Base-by-base conservation (phyloP, 1,140 invertebrate genomes). In the Leptinotarsa lineolata region DNA sequence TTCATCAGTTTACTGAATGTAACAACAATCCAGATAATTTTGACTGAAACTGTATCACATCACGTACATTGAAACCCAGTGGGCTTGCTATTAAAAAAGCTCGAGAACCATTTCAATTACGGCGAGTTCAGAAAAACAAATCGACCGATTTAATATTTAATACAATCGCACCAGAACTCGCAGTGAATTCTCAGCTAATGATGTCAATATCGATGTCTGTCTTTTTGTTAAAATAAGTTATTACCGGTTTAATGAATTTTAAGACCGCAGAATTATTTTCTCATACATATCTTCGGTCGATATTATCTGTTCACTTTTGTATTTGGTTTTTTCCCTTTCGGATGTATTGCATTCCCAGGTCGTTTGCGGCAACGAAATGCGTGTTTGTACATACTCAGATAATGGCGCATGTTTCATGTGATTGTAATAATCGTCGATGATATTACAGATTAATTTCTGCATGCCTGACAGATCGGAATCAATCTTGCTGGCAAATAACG, bases 181-280 rank as follows among this genome's bases (percentile, higher is more conserved):
- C 63, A 54, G 61, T 46, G 74, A 73, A 78, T 78, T 78, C 77
- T 58, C 72, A 30, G 58, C 74, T 78, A 78, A 78, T 78, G 77
- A 78, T 78, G 77, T 76, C 75, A 76, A 78, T 78, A 78, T 76
- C 75, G 75, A 76, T 72, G 71, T 71, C 63, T 68, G 70, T 58
- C 69, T 71, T 78, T 80, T 78, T 80, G 64, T 64, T 72, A 75
- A 79, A 79, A 79, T 79, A 79, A 79, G 78, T 77, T 76, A 79
- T 79, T 79, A 79, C 77, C 76, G 76, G 75, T 78, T 80, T 78
- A 75, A 76, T 80, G 77, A 77, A 78, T 79, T 75, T 74, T 78
- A 72, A 72, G 70, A 72, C 66, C 63, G 68, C 59, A 61, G 74
- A 74, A 77, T 77, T 76, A 80, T 78, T 80, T 80, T 80, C 78